Conservation (phyloP, 2,113 vertebrate genomes). For the Serilophus lunatus region DNA sequence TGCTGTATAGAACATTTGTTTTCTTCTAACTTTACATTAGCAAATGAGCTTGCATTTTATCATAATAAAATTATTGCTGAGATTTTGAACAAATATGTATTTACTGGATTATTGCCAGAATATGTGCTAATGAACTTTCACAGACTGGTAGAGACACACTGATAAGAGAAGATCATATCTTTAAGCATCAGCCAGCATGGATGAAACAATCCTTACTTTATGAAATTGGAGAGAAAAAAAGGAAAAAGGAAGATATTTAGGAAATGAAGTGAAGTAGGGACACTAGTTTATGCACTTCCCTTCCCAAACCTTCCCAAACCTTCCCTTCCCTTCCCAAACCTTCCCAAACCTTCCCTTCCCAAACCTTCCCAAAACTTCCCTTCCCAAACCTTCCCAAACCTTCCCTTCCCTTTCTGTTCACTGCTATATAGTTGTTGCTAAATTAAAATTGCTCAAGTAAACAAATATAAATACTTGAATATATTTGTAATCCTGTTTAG, state of each 20-base stretch:
- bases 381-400: too few relatives aligned
- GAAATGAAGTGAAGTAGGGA: neutral
- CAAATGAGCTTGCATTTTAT: conserved; percentile 47
- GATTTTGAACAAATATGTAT: conserved; percentile 50
- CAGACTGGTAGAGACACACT: neutral
- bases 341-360: too few relatives aligned
- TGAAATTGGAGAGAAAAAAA: neutral
- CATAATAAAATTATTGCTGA: conserved; percentile 34
- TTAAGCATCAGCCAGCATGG: neutral
- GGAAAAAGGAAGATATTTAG: neutral
- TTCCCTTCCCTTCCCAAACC: too few relatives aligned
- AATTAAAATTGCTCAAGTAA: conserved; percentile 24
- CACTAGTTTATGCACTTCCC: neutral
- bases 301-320: too few relatives aligned
- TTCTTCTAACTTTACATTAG: conserved; percentile 24
- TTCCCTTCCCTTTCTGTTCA: too few relatives aligned
- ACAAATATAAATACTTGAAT: conserved; percentile 19
- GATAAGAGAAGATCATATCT: neutral
- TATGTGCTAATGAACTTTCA: conserved; percentile 39
- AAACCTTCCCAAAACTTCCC: too few relatives aligned
- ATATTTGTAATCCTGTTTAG: conserved; percentile 35
- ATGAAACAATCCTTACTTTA: neutral
- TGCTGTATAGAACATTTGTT: conserved; percentile 1
- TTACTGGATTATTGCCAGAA: conserved; percentile 59
- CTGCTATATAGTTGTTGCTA: neutral